Base-by-base conservation (phyloP, 2,888 invertebrate species). In the Allacma fusca region DNA sequence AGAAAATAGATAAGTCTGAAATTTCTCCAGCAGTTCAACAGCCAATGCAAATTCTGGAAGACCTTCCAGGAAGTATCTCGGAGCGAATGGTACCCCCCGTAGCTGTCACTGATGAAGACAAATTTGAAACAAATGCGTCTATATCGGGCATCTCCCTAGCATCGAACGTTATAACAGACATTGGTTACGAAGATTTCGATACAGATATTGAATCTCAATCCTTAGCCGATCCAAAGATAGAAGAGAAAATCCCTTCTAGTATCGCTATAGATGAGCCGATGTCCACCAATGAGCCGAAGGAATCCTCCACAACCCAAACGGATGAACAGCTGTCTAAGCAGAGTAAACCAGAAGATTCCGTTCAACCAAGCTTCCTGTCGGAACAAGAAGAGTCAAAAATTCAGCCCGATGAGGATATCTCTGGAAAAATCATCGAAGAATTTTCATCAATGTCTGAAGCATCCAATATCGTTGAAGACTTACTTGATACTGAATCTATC, bases 381-480 rank as follows among this genome's bases (percentile, higher is more conserved):
- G 62, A 62, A 16, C 23, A 24, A 24, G 62, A 62, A n/a, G 21
- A 21, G 23, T 23, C 24, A 23, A 12, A 23, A 23, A 62, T 2
- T 12, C 23, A 62, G 4, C 2, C 24, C n/a, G 34, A 40, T 23
- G 34, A 57, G 13, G 59, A 62, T 24, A 64, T 71, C 21, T 50
- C 71, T 16, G 71, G 71, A 9, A 71, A 71, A 28, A 71, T 64
- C 28, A 40, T 62, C n/a, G 73, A 62, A 62, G 43, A 73, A 64
- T n/a, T 73, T 7, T 26, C 24, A n/a, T 62, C 62, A 9, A 24
- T 73, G 21, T 64, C 73, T n/a, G 62, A 34, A 16, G 62, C 62
- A 23, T 64, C 62, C 19, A 73, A 73, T 21, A 19, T 73, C 16
- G 28, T n/a, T 0, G 64, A 62, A 1, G 73, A 64, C 19, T 19